A percentile compares a stretch with the other conserved stretches of the same genome.
Evolutionary conservation across 1,140 invertebrate species (phyloP).

Genomic region (Phymastichus coffea): DNA sequence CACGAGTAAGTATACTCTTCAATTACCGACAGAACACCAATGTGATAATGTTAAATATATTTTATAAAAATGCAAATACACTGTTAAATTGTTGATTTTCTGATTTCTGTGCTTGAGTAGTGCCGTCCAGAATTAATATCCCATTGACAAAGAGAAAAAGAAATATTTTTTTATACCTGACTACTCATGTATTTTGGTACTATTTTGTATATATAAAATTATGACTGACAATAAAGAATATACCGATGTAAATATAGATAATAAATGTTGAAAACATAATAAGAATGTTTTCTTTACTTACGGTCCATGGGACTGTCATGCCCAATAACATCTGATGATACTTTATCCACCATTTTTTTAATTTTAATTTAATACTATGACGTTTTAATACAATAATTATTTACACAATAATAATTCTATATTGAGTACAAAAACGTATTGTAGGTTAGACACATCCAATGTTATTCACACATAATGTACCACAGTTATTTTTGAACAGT

Average conservation of each 20-base stretch:
- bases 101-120: not conserved
- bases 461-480: too few relatives aligned
- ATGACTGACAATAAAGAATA: not conserved
- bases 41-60: not conserved
- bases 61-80: not conserved
- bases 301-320: constrained; percentile 17
- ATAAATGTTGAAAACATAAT: constrained; percentile 5
- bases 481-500: too few relatives aligned
- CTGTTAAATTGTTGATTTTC: not conserved
- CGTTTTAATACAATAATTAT: not conserved
- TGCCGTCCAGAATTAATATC: not conserved
- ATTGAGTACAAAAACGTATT: constrained; percentile 8
- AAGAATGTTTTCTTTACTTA: constrained; percentile 16
- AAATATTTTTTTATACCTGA: too few relatives aligned
- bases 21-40: too few relatives aligned
- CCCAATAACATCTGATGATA: constrained; percentile 1
- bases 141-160: not conserved
- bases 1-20: too few relatives aligned
- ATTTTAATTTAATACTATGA: not conserved
- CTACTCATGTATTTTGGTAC: not conserved
- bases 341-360: constrained; percentile 1
- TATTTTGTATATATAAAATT: constrained; percentile 12
- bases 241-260: not conserved
- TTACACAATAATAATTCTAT: not conserved
- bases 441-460: constrained; percentile 11